A percentile compares a stretch with the other conserved stretches of the same genome.
Evolutionary conservation across 2,888 invertebrate species (phyloP).

Genomic region (Matsumyia berberina): DNA sequence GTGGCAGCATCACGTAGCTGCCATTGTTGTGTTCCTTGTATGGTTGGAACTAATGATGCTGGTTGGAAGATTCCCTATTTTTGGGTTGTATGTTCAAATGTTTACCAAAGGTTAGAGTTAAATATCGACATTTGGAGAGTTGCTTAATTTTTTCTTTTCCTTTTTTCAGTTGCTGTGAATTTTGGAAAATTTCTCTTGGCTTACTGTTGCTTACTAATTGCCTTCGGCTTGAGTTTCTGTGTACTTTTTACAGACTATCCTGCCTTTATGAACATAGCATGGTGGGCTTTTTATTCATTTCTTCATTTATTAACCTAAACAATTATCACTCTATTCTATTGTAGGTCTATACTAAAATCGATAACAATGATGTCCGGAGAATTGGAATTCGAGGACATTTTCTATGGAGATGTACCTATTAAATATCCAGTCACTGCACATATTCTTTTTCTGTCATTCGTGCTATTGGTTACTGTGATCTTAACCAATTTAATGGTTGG

Average conservation of each 20-base stretch:
- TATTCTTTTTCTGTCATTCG: conserved; percentile 90
- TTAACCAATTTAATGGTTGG: conserved; percentile 93
- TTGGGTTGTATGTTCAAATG: conserved; percentile 94
- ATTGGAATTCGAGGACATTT: conserved; percentile 93
- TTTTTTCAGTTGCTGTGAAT: conserved; percentile 88
- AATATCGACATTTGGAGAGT: background rate
- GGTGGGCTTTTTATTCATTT: conserved; percentile 79
- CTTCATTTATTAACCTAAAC: background rate
- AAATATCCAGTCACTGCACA: conserved; percentile 90
- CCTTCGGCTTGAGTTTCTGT: conserved; percentile 92
- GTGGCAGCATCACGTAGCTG: conserved; percentile 93
- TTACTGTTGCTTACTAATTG: conserved; percentile 91
- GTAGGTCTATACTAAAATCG: conserved; percentile 88
- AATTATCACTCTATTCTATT: background rate
- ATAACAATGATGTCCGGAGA: conserved; percentile 96
- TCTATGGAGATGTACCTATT: conserved; percentile 87
- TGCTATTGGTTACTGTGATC: conserved; percentile 92
- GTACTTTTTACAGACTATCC: conserved; percentile 91
- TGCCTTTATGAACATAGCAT: conserved; percentile 87
- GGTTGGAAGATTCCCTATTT: conserved; percentile 93
- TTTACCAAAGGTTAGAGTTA: conserved; percentile 88
- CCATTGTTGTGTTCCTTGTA: conserved; percentile 90
- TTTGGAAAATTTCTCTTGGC: conserved; percentile 92
- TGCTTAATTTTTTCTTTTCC: background rate
- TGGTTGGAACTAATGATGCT: conserved; percentile 95